Evolutionary conservation across 2,113 vertebrate species (phyloP).

Genomic region (Syrrhaptes paradoxus): DNA sequence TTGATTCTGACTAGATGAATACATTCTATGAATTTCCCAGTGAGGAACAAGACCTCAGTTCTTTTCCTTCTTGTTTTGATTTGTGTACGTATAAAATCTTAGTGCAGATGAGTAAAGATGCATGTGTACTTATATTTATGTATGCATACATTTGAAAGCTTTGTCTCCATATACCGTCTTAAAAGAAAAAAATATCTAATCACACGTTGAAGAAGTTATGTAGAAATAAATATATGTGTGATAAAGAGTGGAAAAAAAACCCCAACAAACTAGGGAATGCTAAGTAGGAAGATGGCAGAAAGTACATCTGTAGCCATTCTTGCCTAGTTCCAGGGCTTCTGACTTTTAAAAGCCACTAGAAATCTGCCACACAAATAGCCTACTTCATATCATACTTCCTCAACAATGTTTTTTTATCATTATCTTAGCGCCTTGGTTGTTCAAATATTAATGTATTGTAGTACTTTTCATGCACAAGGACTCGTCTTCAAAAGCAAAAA

Average conservation of each 20-base stretch:
- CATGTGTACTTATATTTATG: accelerated
- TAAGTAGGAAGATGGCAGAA: background rate
- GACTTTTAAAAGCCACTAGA: background rate
- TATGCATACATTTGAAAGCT: background rate
- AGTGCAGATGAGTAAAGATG: background rate
- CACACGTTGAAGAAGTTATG: background rate
- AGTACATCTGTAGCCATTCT: accelerated
- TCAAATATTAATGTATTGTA: background rate
- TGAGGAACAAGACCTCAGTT: background rate
- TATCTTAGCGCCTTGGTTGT: background rate
- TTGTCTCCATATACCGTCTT: background rate
- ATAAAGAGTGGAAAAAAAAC: background rate
- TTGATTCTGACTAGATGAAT: background rate
- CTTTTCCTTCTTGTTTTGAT: background rate
- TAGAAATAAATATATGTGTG: background rate
- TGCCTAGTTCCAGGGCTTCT: background rate
- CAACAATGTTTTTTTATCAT: background rate
- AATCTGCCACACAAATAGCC: background rate
- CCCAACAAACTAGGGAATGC: accelerated
- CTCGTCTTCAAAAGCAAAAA: background rate
- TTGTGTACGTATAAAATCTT: background rate
- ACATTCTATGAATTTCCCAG: background rate
- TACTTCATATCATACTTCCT: background rate
- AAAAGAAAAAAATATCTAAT: background rate
- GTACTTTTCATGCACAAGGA: background rate